phyloP scores from a whole-genome alignment of 2,113 vertebrate species.

The Crotalus tigris region DNA sequence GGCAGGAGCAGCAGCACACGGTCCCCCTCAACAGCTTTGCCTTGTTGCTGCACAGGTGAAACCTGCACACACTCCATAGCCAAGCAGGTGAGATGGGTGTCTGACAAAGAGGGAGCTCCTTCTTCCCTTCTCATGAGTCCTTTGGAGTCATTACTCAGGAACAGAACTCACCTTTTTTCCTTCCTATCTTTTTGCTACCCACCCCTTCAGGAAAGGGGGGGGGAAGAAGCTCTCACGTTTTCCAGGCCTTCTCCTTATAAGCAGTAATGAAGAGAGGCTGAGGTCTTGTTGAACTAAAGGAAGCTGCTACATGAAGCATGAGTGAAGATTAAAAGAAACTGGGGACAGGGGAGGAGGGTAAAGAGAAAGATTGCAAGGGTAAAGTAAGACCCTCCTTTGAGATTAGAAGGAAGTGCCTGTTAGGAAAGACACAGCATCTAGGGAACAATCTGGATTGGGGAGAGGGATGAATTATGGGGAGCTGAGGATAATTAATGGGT shows the following conservation, averaged over 20 bases:
- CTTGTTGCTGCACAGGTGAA: background rate
- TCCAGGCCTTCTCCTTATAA: background rate
- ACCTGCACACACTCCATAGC: constrained; percentile 24
- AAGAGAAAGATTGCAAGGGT: background rate
- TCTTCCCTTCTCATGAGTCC: constrained; percentile 23
- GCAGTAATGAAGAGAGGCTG: background rate
- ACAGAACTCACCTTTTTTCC: background rate
- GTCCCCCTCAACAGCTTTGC: constrained; percentile 4
- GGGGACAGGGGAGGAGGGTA: background rate
- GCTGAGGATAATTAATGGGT: background rate
- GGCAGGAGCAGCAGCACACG: background rate
- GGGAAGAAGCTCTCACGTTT: background rate
- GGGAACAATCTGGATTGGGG: background rate
- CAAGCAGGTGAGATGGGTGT: background rate
- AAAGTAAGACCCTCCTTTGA: too few relatives aligned
- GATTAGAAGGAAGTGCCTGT: background rate
- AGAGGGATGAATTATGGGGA: too few relatives aligned
- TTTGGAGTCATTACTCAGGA: background rate
- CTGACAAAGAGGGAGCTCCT: background rate
- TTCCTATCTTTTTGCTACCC: background rate
- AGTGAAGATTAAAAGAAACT: background rate
- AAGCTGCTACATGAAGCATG: background rate
- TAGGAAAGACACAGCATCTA: background rate
- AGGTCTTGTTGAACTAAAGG: background rate
- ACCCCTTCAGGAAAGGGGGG: background rate